phyloP scores from a whole-genome alignment of 2,797 vertebrate species.

The Falco berigora region DNA sequence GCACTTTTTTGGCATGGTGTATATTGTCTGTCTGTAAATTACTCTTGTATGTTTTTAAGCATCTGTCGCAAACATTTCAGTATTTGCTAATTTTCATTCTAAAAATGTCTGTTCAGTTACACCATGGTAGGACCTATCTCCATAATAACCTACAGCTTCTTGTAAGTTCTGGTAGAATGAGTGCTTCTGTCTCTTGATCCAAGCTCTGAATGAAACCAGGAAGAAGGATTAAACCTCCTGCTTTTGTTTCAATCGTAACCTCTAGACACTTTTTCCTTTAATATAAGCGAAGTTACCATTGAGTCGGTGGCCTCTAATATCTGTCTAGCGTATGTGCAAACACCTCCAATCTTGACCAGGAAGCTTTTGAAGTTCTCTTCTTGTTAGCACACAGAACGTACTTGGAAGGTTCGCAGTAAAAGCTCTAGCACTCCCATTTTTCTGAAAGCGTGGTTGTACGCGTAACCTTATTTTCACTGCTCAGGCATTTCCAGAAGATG shows the following conservation, averaged over 20 bases:
- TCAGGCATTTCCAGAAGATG: not conserved
- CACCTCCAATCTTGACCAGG: not conserved
- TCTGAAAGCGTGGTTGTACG: not conserved
- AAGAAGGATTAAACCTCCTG: not conserved
- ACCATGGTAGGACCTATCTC: accelerated
- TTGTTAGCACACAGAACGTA: not conserved
- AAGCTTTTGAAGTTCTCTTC: not conserved
- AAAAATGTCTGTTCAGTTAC: not conserved
- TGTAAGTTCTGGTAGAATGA: not conserved
- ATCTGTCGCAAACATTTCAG: not conserved
- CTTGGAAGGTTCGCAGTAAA: not conserved
- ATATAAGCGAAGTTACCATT: not conserved
- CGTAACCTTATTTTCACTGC: not conserved
- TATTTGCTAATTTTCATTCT: not conserved
- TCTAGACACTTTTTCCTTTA: not conserved
- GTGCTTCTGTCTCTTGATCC: not conserved
- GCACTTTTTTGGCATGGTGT: not conserved
- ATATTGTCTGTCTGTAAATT: not conserved
- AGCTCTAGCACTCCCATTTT: not conserved
- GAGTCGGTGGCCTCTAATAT: not conserved
- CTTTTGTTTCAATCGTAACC: not conserved
- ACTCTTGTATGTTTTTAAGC: not conserved
- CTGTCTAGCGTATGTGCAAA: not conserved
- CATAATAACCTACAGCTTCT: not conserved
- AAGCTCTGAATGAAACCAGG: not conserved